Evolutionary conservation across 2,113 vertebrate genomes (phyloP), one percentile per base, ranked within the genome.

Genomic region (Lophochroa leadbeateri): DNA sequence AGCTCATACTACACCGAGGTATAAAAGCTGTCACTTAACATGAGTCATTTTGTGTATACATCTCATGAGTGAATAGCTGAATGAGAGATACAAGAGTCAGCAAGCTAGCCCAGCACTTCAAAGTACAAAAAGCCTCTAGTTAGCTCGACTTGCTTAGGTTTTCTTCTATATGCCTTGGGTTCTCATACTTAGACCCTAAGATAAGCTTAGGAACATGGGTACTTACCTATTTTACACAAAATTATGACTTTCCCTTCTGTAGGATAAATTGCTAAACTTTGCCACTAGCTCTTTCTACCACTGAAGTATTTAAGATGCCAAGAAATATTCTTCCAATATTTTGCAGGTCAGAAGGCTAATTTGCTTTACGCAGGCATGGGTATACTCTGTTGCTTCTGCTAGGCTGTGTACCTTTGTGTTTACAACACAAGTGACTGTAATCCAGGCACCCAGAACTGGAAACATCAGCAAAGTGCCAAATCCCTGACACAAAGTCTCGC

Each of bases 391-490:
- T 2, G 6, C 35, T 76, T 37, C 44, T 80, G 23, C 35, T 82
- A 39, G 39, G 41, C 53, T 39, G 13, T 17, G 39, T 8, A 19
- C 27, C 15, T 74, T 24, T 21, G 17, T 67, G 17, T 33, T 70
- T 67, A 35, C 39, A 55, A 5, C 41, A n/a, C 0, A 1, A 68
- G 28, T n/a, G n/a, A 37, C 13, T 15, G 3, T 4, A 71, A 69
- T 57, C 7, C 35, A 55, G 4, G 37, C 33, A 63, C 13, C 1
- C 37, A 76, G 61, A 75, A n/a, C 6, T 29, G 37, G 50, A 25
- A 72, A 28, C 31, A 49, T 46, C 21, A 77, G 29, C 27, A 69
- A 81, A 25, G 25, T 5, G 5, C 25, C 28, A 60, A 74, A 46
- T 3, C 3, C n/a, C 31, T 19, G 33, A 76, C 17, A 9, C 46